Evolutionary conservation across 2,797 vertebrate genomes (phyloP).

Genomic region (Nothura maculosa): DNA sequence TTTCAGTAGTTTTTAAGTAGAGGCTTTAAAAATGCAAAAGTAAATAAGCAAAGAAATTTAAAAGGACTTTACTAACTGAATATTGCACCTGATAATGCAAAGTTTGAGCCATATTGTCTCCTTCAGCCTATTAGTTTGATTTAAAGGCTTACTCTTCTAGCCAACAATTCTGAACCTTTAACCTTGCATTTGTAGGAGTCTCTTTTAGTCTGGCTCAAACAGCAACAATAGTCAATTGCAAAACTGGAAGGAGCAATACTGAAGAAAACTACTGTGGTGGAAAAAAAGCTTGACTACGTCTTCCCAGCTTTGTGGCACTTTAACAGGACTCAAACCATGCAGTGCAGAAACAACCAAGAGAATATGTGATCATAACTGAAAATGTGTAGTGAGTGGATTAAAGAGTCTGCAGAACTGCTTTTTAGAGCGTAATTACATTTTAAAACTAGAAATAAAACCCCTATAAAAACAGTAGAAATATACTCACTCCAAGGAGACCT

Average conservation of each 20-base stretch:
- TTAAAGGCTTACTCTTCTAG: not conserved
- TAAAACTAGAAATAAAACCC: not conserved
- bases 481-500: not conserved
- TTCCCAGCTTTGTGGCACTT: not conserved
- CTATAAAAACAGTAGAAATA: not conserved
- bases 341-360: not conserved
- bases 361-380: not conserved
- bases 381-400: not conserved
- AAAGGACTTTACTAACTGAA: not conserved
- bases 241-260: not conserved
- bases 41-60: not conserved
- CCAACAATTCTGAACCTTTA: not conserved
- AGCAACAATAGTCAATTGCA: not conserved
- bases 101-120: not conserved
- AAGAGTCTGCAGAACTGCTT: not conserved
- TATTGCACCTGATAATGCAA: not conserved
- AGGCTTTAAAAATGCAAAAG: not conserved
- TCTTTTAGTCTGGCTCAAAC: not conserved
- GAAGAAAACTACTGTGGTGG: fast-evolving
- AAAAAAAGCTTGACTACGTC: not conserved
- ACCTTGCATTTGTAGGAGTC: not conserved
- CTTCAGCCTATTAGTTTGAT: not conserved
- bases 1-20: not conserved
- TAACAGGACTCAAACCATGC: not conserved
- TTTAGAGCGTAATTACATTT: not conserved